These are phyloP conservation scores for Aplysina aerophoba DNA, from an alignment of 37 sponge, comb jelly and placozoan species.

Conservation along the genomic window DNA sequence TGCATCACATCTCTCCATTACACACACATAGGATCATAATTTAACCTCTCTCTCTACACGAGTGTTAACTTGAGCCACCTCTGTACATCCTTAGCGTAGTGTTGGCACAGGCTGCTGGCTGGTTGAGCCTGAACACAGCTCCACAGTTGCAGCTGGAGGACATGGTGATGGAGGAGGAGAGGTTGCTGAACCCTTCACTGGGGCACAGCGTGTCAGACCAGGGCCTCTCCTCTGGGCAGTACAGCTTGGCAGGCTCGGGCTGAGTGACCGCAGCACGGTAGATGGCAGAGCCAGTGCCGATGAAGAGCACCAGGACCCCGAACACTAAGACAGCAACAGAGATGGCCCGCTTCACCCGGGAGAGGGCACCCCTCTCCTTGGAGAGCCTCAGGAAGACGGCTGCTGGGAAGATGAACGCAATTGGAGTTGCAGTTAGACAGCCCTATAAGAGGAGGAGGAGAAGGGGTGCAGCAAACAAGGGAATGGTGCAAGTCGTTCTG, in stretches of 20 bases:
- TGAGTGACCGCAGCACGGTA: background rate
- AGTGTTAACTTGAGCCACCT: no score
- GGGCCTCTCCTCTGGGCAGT: background rate
- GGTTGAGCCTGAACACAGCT: background rate
- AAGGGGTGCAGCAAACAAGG: background rate
- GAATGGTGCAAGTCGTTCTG: background rate
- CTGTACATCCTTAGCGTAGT: no score
- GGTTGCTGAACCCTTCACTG: conserved; percentile 10
- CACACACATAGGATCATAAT: no score
- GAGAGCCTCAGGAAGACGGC: conserved; percentile 52
- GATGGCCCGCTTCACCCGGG: conserved; percentile 8
- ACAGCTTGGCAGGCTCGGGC: background rate
- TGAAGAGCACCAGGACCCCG: conserved; percentile 58
- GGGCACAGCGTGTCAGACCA: background rate
- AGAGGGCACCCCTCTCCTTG: background rate
- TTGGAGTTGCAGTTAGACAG: conserved; percentile 65
- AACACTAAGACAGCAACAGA: conserved; percentile 49
- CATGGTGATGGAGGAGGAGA: background rate
- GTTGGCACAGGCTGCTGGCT: background rate
- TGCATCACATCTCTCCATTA: no score
- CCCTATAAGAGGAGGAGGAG: conserved; percentile 38
- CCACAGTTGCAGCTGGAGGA: background rate
- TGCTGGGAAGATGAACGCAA: conserved; percentile 79
- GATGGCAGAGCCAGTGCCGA: conserved; percentile 64
- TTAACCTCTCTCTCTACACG: no score